These are phyloP conservation scores for Columba livia DNA, from an alignment of 2,113 vertebrate genomes.

Conservation along the genomic window DNA sequence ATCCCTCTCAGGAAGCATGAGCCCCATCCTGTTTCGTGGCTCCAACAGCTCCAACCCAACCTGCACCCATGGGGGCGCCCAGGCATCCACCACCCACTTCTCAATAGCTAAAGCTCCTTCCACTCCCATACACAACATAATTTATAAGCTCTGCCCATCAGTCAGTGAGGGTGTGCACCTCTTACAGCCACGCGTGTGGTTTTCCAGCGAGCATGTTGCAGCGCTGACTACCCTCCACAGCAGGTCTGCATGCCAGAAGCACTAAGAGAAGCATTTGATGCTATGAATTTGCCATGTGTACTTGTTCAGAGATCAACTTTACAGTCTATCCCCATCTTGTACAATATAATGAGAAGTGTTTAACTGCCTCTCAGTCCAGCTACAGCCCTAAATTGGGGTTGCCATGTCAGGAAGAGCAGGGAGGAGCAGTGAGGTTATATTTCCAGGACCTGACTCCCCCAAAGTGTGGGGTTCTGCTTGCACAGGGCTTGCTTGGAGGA, in stretches of 20 bases:
- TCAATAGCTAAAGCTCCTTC: neutral
- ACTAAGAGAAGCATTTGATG: neutral
- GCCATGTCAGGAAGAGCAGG: neutral
- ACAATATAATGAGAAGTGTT: neutral
- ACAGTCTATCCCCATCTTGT: neutral
- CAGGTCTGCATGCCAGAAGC: neutral
- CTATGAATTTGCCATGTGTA: neutral
- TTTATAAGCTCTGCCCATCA: neutral
- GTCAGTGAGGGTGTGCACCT: neutral
- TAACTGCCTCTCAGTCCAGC: neutral
- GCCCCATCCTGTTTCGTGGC: neutral
- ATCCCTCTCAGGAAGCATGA: neutral
- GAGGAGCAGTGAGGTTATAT: neutral
- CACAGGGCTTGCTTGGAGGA: neutral
- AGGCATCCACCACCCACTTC: neutral
- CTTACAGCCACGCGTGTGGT: neutral
- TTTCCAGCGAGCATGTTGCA: accelerated
- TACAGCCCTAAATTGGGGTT: neutral
- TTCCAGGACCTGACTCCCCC: neutral
- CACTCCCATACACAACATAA: neutral
- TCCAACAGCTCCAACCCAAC: neutral
- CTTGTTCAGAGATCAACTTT: neutral
- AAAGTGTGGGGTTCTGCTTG: neutral
- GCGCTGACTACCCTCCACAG: neutral
- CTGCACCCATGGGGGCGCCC: neutral